Evolutionary conservation across 1,140 invertebrate species (phyloP).

Genomic region (Plectrocnemia conspersa): DNA sequence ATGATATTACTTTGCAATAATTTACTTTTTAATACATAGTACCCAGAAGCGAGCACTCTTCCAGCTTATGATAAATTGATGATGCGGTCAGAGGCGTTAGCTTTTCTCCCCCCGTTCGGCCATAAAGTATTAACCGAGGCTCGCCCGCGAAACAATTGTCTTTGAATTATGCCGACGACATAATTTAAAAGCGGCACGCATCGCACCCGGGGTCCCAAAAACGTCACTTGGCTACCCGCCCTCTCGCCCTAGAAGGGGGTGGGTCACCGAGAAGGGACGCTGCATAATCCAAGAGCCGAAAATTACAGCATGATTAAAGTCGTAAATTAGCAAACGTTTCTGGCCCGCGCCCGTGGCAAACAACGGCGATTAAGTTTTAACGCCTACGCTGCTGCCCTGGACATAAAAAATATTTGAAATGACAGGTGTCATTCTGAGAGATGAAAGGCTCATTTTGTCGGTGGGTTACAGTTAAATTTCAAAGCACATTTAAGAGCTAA

Average conservation of each 20-base stretch:
- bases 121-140: too few relatives aligned
- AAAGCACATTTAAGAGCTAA: too few relatives aligned
- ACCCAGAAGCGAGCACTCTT: too few relatives aligned
- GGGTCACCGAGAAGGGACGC: constrained; percentile 4
- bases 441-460: constrained; percentile 3
- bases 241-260: background rate
- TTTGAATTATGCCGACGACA: background rate
- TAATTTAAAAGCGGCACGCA: too few relatives aligned
- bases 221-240: too few relatives aligned
- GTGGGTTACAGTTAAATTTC: too few relatives aligned
- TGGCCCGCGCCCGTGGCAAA: constrained; percentile 12
- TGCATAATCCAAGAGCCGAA: constrained; percentile 21
- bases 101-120: too few relatives aligned
- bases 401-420: constrained; percentile 7
- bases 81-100: too few relatives aligned
- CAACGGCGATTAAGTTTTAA: constrained; percentile 26
- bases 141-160: background rate
- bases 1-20: too few relatives aligned
- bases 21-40: too few relatives aligned
- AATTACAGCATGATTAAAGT: constrained; percentile 30
- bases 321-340: constrained; percentile 24
- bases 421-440: background rate
- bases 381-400: background rate
- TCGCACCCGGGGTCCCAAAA: too few relatives aligned
- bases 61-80: too few relatives aligned